phyloP scores from a whole-genome alignment of 2,888 invertebrate genomes.

The Molorchus minor region DNA sequence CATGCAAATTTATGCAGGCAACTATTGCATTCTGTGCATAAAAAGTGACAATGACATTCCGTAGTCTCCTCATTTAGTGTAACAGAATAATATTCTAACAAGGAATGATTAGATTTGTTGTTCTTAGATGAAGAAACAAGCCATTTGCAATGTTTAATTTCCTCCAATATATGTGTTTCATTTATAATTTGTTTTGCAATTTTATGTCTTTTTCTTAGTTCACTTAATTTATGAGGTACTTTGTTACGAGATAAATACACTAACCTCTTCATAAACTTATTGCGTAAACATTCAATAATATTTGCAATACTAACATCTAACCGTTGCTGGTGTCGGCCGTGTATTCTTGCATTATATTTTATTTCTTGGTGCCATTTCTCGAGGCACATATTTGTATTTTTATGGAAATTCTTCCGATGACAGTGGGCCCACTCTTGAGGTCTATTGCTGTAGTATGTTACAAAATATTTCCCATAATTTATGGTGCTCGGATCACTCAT shows the following conservation, averaged over 20 bases:
- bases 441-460: background rate
- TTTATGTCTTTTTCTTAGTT: background rate
- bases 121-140: background rate
- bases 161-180: background rate
- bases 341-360: background rate
- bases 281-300: background rate
- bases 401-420: background rate
- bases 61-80: background rate
- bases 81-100: background rate
- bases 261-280: background rate
- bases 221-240: constrained; percentile 1
- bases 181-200: background rate
- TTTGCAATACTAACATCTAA: constrained; percentile 3
- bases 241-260: background rate
- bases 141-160: background rate
- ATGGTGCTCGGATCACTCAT: background rate
- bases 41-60: background rate
- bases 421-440: constrained; percentile 2
- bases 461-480: constrained; percentile 10
- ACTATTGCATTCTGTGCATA: background rate
- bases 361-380: constrained; percentile 9
- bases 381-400: constrained; percentile 9
- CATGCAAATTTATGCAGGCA: background rate
- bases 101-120: background rate
- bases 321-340: background rate